Evolutionary conservation across 35 echinoderm and acorn worm genomes (phyloP).

Genomic region (Eucidaris tribuloides): DNA sequence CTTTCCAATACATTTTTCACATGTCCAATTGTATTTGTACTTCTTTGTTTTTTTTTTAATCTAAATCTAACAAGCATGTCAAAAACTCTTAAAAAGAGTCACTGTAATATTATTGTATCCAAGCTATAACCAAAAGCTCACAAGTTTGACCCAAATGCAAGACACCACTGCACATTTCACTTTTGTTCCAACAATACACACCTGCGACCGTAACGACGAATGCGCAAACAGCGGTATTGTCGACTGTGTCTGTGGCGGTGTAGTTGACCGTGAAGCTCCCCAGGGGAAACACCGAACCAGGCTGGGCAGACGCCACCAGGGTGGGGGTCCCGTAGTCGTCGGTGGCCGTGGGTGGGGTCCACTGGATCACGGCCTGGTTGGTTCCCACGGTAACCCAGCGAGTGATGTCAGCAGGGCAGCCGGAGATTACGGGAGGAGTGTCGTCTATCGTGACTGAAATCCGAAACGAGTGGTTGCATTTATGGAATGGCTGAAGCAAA

Average conservation of each 20-base stretch:
- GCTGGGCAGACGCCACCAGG: neutral
- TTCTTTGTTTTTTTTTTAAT: too few relatives aligned
- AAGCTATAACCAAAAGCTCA: too few relatives aligned
- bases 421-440: neutral
- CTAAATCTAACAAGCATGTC: too few relatives aligned
- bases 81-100: too few relatives aligned
- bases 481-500: too few relatives aligned
- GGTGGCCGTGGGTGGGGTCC: neutral
- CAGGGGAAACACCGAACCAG: neutral
- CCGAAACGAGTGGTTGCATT: neutral
- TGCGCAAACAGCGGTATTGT: neutral
- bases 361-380: neutral
- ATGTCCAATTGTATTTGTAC: too few relatives aligned
- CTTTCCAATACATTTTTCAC: too few relatives aligned
- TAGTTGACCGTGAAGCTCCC: neutral
- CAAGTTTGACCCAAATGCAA: too few relatives aligned
- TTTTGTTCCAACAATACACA: too few relatives aligned
- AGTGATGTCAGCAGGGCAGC: neutral
- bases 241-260: neutral
- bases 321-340: neutral
- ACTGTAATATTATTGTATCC: too few relatives aligned
- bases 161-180: too few relatives aligned
- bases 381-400: neutral
- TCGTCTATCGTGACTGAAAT: neutral
- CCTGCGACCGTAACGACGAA: neutral